Base-by-base conservation (phyloP, 2,888 invertebrate genomes). In the Cosmopolites sordidus region DNA sequence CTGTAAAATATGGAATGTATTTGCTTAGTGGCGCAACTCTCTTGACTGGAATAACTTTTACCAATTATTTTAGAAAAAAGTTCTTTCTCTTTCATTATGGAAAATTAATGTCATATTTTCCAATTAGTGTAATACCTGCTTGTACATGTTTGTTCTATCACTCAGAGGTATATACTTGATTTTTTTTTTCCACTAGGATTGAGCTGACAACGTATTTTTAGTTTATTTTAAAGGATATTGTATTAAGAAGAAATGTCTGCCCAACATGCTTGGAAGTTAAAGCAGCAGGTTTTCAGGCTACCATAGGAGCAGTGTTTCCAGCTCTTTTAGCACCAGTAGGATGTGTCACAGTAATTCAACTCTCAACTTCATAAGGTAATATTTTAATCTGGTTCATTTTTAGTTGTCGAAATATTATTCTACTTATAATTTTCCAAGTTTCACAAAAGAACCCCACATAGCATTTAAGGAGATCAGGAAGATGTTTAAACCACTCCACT, bases 181-280 rank as follows among this genome's bases (percentile, higher is more conserved):
- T 40, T 15, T 40, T 4, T 16, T 40, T 15, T 15, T 11, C 2
- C 9, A 18, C 5, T 41, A 30, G 16, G 12, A 16, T 22, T 3
- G 17, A 15, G 9, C n/a, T 15, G 30, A 33, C 14, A 15, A 38
- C 22, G 33, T 44, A 41, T 29, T 16, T 30, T 40, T 69, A 84
- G 80, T 61, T 78, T 48, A 68, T 88, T 41, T 73, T 83, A 61
- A 76, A 76, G 1, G 72, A 79, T 14, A 70, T 87, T 51, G 59
- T 87, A 2, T 60, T 87, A 15, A 75, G 80, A 67, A 79, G 76
- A 27, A 53, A 59, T 12, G 27, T 43, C 0, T 89, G 89, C 63
- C 80, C 85, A 0, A 64, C 85, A 3, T 89, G 89, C 66, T 64
- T 80, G 16, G 83, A 88, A 73, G 58, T 83, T 0, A 77, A 77